Evolutionary conservation across 92 coral and sea anemone species (phyloP), one percentile per base, ranked within the genome.

Genomic region (Montipora capitata): DNA sequence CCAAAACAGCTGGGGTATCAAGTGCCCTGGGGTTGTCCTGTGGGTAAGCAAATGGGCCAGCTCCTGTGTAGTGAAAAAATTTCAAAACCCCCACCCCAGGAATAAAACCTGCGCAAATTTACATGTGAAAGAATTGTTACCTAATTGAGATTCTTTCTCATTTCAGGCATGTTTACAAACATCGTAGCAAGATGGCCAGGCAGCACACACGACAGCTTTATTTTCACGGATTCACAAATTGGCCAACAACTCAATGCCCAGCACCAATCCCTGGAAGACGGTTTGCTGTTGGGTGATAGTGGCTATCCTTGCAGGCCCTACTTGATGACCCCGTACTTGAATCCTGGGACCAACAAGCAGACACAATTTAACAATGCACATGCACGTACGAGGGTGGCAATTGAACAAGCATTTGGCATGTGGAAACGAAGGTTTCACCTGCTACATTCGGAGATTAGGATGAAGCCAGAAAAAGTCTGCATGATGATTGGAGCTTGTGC

Each of bases 281-380:
- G 1, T 27, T 27, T 27, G 35, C 35, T 27, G 35, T 27, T 27
- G 1, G 35, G 35, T 61, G 90, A 88, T 67, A 89, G 93, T 92
- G 92, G 94, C 42, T 79, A 83, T 78, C 82, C 72, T 16, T 80
- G 89, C 49, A 90, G 85, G 79, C 93, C 90, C 14, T 92, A 89
- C 85, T 59, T 71, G 75, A 41, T 58, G 51, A 45, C 51, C 51
- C 51, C 51, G 5, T 45, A 45, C 51, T 45, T 45, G 51, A 45
- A 45, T 45, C 51, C 51, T 4, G 51, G 51, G 7, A 45, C 51
- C 51, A 45, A 8, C 4, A 45, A 77, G 63, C 91, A 89, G 72
- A 71, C 79, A 42, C 79, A 20, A 4, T 92, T 76, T 78, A 92
- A 92, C 81, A 56, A 54, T 40, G 69, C 93, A 48, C 93, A 73